Conservation (phyloP, 2,888 invertebrate species). For the Bugula neritina region DNA sequence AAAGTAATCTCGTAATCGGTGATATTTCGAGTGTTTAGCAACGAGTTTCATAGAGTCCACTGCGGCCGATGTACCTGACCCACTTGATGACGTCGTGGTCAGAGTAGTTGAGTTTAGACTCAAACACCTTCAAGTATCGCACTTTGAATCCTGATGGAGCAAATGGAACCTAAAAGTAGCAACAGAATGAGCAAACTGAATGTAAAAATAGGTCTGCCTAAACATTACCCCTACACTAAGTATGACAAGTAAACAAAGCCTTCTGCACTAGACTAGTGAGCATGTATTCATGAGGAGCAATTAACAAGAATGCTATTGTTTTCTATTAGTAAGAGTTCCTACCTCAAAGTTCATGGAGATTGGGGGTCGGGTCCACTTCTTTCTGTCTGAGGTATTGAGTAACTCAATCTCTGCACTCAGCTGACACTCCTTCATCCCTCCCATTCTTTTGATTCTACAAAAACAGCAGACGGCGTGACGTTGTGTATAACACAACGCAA, state of each 20-base stretch:
- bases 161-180: slow-evolving; percentile 73
- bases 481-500: too few species aligned
- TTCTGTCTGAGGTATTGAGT: slow-evolving; percentile 87
- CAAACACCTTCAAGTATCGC: slow-evolving; percentile 97
- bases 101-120: slow-evolving; percentile 98
- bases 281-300: too few species aligned
- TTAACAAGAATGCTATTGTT: too few species aligned
- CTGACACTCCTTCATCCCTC: slow-evolving; percentile 95
- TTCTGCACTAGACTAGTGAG: too few species aligned
- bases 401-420: slow-evolving; percentile 98
- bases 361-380: slow-evolving; percentile 99
- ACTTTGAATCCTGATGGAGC: slow-evolving; percentile 99
- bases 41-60: slow-evolving; percentile 96
- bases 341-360: slow-evolving; percentile 99
- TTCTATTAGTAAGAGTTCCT: too few species aligned
- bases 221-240: too few species aligned
- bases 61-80: slow-evolving; percentile 98
- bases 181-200: too few species aligned
- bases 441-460: slow-evolving; percentile 60
- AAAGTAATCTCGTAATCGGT: too few species aligned
- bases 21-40: too few species aligned
- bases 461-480: not conserved
- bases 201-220: too few species aligned
- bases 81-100: slow-evolving; percentile 99
- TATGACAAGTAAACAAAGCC: too few species aligned